phyloP scores from a whole-genome alignment of 2,113 vertebrate species.

The Onychostruthus taczanowskii region DNA sequence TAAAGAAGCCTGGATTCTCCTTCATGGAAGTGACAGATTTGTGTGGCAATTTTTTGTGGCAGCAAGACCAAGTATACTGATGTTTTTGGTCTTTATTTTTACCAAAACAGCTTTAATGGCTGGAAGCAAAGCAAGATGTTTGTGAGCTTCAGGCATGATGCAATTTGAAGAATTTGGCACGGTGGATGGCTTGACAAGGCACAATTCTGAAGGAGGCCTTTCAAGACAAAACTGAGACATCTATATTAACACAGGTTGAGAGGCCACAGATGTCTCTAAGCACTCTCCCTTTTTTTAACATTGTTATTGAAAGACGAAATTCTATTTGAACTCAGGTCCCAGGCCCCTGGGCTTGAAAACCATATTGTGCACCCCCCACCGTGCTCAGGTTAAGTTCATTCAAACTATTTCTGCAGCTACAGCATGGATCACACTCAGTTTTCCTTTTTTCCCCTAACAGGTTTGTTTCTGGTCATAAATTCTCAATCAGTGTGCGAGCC shows the following conservation, averaged over 20 bases:
- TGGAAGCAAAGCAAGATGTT: constrained; percentile 12
- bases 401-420: constrained; percentile 35
- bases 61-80: not conserved
- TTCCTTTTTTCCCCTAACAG: constrained; percentile 37
- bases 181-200: not conserved
- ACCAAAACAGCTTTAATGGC: not conserved
- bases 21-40: not conserved
- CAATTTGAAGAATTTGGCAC: not conserved
- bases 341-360: constrained; percentile 60
- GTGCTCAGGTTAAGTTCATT: constrained; percentile 53
- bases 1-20: not conserved
- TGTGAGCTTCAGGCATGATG: not conserved
- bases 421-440: constrained; percentile 48
- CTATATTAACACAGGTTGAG: not conserved
- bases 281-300: not conserved
- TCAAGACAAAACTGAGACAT: constrained; percentile 44
- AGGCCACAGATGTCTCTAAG: constrained; percentile 42
- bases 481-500: constrained; percentile 45
- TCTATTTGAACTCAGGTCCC: constrained; percentile 45
- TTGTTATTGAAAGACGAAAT: constrained; percentile 44
- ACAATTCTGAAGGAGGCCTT: not conserved
- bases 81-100: not conserved
- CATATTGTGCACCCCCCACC: constrained; percentile 43
- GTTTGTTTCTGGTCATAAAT: constrained; percentile 77
- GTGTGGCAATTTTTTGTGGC: not conserved